Conservation (phyloP, 2,113 vertebrate species). For the Tragulus kanchil region DNA sequence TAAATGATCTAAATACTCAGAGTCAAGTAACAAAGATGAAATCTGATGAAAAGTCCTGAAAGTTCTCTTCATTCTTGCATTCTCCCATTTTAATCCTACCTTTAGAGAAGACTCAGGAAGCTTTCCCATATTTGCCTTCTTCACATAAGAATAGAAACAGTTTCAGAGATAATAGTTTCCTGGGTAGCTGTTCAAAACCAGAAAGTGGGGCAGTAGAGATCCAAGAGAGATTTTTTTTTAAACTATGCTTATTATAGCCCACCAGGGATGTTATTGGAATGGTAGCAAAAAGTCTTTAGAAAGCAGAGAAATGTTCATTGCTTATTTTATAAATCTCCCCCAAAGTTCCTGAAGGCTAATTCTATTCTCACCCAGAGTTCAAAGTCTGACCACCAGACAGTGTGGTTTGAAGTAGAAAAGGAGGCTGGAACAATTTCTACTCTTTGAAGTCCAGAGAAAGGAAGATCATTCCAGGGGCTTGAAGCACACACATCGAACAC, state of each 20-base stretch:
- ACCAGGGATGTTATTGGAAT: constrained; percentile 74
- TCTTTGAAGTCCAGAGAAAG: constrained; percentile 88
- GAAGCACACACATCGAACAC: constrained; percentile 70
- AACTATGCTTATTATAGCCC: constrained; percentile 77
- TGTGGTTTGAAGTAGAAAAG: constrained; percentile 87
- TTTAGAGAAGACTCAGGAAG: constrained; percentile 71
- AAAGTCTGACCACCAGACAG: constrained; percentile 86
- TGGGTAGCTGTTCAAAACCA: constrained; percentile 75
- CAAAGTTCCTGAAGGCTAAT: constrained; percentile 79
- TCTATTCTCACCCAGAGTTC: constrained; percentile 86
- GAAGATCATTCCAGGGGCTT: constrained; percentile 85
- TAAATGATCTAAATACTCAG: background rate
- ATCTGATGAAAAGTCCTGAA: constrained; percentile 31
- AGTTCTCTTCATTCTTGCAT: constrained; percentile 49
- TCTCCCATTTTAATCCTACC: constrained; percentile 67
- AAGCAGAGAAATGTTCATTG: constrained; percentile 84
- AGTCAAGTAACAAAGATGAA: constrained; percentile 45
- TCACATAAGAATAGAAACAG: constrained; percentile 76
- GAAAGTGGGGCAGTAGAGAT: constrained; percentile 74
- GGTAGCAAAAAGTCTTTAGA: constrained; percentile 73
- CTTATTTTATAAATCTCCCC: constrained; percentile 81
- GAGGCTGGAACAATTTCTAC: constrained; percentile 80
- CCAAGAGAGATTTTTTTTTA: constrained; percentile 48
- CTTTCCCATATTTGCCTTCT: constrained; percentile 45
- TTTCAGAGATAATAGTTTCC: constrained; percentile 75